Base-by-base conservation (phyloP, 2,888 invertebrate species). In the Scaeva pyrastri region DNA sequence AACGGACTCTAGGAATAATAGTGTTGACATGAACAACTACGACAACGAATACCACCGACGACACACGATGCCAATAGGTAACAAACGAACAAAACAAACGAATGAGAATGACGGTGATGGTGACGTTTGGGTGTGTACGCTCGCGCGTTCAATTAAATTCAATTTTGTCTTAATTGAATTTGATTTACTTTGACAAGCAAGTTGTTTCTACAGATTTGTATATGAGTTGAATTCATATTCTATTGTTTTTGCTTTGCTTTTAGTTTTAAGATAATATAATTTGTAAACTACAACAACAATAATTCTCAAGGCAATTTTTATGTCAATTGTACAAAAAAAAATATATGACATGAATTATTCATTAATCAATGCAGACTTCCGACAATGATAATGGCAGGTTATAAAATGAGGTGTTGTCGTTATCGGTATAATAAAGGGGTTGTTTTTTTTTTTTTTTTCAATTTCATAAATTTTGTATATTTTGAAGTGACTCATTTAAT, bases 141-240 rank as follows among this genome's bases (percentile, higher is more conserved):
- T 82, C 74, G 74, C 77, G 77, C 82, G 62, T 74, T 73, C 78
- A 86, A 82, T 86, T 86, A 86, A 82, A 82, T 56, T 74, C 77
- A 82, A 82, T 86, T 82, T 74, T 74, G 71, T 78, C 77, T 86
- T 86, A 86, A 86, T 86, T 86, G 86, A 86, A 82, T 78, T 86
- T 82, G 86, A 86, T 82, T 86, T 78, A 77, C 58, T 76, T 26
- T 68, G 16, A 60, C 71, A 36, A 60, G 31, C 58, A 74, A 84
- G 64, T 84, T 76, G 43, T 77, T 64, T 71, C 66, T 75, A 72
- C 75, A 31, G 8, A 73, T 58, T 64, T 79, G 39, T 58, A 71
- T 64, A 60, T 50, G 55, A 56, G 56, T 56, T 74, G 3, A 31
- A 74, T 62, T 58, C 76, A 43, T 81, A 68, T 86, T 86, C 73